Evolutionary conservation across 1,140 invertebrate genomes (phyloP).

Genomic region (Papilio xuthus): DNA sequence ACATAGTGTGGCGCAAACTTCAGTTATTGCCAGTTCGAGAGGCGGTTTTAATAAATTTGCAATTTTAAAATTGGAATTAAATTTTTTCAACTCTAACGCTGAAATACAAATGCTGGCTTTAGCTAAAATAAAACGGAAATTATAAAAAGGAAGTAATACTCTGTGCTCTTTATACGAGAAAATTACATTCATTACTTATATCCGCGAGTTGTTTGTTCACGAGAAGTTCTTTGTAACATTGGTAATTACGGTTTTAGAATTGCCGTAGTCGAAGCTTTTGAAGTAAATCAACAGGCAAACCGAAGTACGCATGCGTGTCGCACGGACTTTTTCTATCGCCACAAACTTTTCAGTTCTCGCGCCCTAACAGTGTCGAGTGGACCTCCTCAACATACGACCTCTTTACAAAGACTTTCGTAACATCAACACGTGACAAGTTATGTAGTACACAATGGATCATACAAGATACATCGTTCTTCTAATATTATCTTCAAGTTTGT

Average conservation of each 20-base stretch:
- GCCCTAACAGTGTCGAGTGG: slow-evolving; percentile 48
- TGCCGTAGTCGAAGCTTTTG: slow-evolving; percentile 42
- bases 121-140: background rate
- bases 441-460: slow-evolving; percentile 57
- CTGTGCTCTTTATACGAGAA: background rate
- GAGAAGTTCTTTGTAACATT: slow-evolving; percentile 29
- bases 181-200: slow-evolving; percentile 24
- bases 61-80: slow-evolving; percentile 29
- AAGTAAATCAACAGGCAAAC: slow-evolving; percentile 61
- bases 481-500: slow-evolving; percentile 65
- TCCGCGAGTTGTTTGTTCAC: slow-evolving; percentile 27
- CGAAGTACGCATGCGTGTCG: slow-evolving; percentile 55
- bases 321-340: slow-evolving; percentile 39
- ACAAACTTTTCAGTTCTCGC: slow-evolving; percentile 57
- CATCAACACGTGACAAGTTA: slow-evolving; percentile 39
- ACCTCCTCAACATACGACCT: slow-evolving; percentile 37
- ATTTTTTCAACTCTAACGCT: background rate
- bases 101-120: background rate
- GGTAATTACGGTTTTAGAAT: slow-evolving; percentile 28
- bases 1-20: slow-evolving; percentile 38
- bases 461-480: slow-evolving; percentile 59
- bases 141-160: background rate
- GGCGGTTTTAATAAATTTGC: slow-evolving; percentile 34
- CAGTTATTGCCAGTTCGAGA: slow-evolving; percentile 37
- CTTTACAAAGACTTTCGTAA: slow-evolving; percentile 31